phyloP scores from a whole-genome alignment of 1,140 invertebrate species.

The Camponotus floridanus region DNA sequence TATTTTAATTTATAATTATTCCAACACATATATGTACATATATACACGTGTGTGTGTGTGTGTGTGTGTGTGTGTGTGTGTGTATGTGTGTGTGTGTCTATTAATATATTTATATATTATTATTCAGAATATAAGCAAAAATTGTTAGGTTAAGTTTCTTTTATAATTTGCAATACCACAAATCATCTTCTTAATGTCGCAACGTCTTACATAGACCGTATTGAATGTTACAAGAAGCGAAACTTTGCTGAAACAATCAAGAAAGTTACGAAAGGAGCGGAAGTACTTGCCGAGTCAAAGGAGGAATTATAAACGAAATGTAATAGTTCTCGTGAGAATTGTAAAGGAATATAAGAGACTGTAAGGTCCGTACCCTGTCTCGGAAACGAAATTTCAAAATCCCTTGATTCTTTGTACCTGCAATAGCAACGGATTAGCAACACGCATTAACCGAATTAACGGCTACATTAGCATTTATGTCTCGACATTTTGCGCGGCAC shows the following conservation, averaged over 20 bases:
- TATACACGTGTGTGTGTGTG: too few relatives aligned
- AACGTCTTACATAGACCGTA: not conserved
- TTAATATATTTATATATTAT: too few relatives aligned
- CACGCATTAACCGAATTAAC: slow-evolving; percentile 35
- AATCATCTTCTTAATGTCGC: not conserved
- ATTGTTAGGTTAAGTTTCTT: not conserved
- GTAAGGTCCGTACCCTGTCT: not conserved
- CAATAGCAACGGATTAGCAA: not conserved
- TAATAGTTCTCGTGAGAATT: slow-evolving; percentile 10
- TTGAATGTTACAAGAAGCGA: not conserved
- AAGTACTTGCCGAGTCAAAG: slow-evolving; percentile 17
- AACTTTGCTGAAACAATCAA: slow-evolving; percentile 25
- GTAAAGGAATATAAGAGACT: not conserved
- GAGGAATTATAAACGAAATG: slow-evolving; percentile 43
- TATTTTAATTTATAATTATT: too few relatives aligned
- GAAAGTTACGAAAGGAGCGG: not conserved
- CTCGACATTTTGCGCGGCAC: slow-evolving; percentile 17
- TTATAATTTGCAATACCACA: not conserved
- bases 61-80: too few relatives aligned
- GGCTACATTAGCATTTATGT: slow-evolving; percentile 1
- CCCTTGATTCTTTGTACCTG: slow-evolving; percentile 8
- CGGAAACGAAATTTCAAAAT: not conserved
- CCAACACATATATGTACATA: too few relatives aligned
- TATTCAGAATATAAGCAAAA: not conserved
- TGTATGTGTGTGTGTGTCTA: not conserved